Base-by-base conservation (phyloP, 2,888 invertebrate species). In the Caenorhabditis macrosperma region DNA sequence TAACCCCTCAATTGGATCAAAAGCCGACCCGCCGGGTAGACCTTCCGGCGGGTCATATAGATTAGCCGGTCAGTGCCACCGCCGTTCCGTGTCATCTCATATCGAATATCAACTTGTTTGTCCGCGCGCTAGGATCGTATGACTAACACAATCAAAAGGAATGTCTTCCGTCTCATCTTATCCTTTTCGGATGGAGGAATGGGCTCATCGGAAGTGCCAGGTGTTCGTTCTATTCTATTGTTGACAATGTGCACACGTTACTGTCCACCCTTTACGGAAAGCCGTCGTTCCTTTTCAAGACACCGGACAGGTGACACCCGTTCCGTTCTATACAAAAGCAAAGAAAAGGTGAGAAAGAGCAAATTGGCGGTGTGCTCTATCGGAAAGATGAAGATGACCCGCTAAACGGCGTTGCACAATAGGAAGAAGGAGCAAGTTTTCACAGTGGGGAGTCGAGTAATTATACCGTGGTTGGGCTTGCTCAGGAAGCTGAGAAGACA, bases 281-380 rank as follows among this genome's bases (percentile, higher is more conserved):
- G 57, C 68, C 33, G 28, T 44, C 55, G n/a, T n/a, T n/a, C n/a
- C 20, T 38, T 50, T 33, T 28, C 26, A 59, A 2, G 17, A 4
- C 2, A 15, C 24, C 41, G 35, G 54, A 46, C 63, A 72, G 72
- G 72, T 72, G 72, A 63, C 72, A 64, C 68, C 38, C 33, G 22
- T 7, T 50, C 48, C 26, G 17, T 46, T 46, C 20, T 15, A n/a
- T 17, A 7, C 52, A n/a, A n/a, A n/a, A 20, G 1, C 15, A 26
- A 35, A 17, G 38, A 57, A 35, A 41, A 57, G 63, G 72, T 72
- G 72, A 55, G 63, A 72, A 72, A 57, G 72, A 72, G 72, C 63
- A 72, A 72, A 72, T 63, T 72, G 72, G 57, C 33, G 33, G 38
- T 41, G 38, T 55, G 9, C 5, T 26, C 41, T 52, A 26, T 41